phyloP scores from a whole-genome alignment of 2,888 invertebrate genomes.

The Boloria selene region DNA sequence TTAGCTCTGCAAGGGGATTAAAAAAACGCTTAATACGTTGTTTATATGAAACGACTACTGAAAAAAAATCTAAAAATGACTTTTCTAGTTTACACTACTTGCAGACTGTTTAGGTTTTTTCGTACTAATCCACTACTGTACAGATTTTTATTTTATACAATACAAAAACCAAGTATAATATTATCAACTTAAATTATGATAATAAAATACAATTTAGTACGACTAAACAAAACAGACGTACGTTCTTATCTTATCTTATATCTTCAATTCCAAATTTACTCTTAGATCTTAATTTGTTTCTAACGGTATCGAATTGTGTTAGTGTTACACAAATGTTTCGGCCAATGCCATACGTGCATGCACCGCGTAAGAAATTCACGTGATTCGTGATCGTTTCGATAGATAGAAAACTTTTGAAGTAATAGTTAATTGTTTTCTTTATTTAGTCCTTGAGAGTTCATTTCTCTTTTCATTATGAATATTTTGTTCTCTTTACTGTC shows the following conservation, averaged over 20 bases:
- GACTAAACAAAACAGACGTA: not conserved
- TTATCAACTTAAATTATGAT: no score
- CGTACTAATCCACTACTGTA: no score
- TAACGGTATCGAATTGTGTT: slow-evolving; percentile 30
- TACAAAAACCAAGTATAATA: no score
- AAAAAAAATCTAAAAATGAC: no score
- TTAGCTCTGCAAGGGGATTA: no score
- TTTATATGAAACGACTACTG: no score
- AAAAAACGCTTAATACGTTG: no score
- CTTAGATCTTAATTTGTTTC: slow-evolving; percentile 18
- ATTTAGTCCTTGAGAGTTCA: not conserved
- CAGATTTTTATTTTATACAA: no score
- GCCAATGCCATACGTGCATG: slow-evolving; percentile 31
- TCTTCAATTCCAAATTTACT: slow-evolving; percentile 11
- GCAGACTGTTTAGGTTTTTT: no score
- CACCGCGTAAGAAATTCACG: slow-evolving; percentile 25
- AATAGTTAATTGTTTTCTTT: not conserved
- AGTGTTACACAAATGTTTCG: slow-evolving; percentile 30
- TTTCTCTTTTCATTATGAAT: not conserved
- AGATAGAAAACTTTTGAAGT: slow-evolving; percentile 4
- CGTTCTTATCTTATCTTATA: not conserved
- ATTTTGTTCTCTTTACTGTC: not conserved
- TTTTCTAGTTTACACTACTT: no score
- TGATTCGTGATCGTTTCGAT: slow-evolving; percentile 5
- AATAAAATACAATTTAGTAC: no score